phyloP scores from a whole-genome alignment of 1,140 invertebrate species.

The Telenomus remus region DNA sequence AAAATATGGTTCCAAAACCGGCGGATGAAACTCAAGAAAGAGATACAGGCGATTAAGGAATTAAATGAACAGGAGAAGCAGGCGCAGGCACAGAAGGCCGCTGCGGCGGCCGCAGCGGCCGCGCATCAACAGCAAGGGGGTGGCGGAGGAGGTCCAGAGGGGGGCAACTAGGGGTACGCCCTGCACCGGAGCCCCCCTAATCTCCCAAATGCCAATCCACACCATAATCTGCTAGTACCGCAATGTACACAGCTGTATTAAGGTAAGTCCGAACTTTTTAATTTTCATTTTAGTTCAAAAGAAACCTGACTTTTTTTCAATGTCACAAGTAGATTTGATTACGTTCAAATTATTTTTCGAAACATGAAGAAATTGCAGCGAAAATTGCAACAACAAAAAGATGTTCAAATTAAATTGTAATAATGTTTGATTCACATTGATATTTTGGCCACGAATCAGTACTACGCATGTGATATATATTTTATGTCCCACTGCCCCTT shows the following conservation, averaged over 20 bases:
- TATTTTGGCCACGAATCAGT: too few species aligned
- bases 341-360: too few species aligned
- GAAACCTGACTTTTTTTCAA: too few species aligned
- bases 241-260: conserved; percentile 76
- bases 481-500: too few species aligned
- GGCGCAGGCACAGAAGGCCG: conserved; percentile 92
- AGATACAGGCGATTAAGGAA: conserved; percentile 98
- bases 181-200: conserved; percentile 76
- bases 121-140: conserved; percentile 78
- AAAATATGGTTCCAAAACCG: conserved; percentile 99
- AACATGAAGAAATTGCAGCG: too few species aligned
- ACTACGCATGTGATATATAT: too few species aligned
- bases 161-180: conserved; percentile 77
- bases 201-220: conserved; percentile 73
- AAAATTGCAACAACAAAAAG: too few species aligned
- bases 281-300: not conserved
- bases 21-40: conserved; percentile 99
- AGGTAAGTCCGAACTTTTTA: conserved; percentile 63
- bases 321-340: too few species aligned
- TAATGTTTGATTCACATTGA: too few species aligned
- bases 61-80: conserved; percentile 97
- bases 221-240: conserved; percentile 75
- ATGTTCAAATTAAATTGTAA: too few species aligned
- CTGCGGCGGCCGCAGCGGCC: conserved; percentile 85
- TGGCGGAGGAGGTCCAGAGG: conserved; percentile 73